phyloP scores from a whole-genome alignment of 2,888 invertebrate genomes.

The Pammene aurita region DNA sequence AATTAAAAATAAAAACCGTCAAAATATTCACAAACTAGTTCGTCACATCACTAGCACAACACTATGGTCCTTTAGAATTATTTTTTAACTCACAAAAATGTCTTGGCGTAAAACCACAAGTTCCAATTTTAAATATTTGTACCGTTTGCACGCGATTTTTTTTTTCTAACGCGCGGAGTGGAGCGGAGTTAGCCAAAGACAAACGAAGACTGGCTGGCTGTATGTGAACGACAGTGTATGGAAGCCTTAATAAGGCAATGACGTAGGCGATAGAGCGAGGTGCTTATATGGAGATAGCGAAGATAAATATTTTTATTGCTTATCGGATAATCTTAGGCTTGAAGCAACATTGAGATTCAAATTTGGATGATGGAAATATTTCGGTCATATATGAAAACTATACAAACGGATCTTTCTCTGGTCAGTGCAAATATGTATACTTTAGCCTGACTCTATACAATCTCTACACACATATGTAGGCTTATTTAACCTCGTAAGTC shows the following conservation, averaged over 20 bases:
- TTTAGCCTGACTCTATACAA: too few species aligned
- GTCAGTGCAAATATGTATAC: too few species aligned
- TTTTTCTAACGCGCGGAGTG: slow-evolving; percentile 57
- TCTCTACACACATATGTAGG: too few species aligned
- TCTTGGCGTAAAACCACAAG: background rate
- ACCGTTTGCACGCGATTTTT: slow-evolving; percentile 32
- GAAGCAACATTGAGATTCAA: slow-evolving; percentile 8
- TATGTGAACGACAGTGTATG: slow-evolving; percentile 32
- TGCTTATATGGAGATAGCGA: slow-evolving; percentile 34
- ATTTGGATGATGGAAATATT: slow-evolving; percentile 13
- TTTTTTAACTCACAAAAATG: too few species aligned
- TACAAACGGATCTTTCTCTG: background rate
- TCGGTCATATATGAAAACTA: too few species aligned
- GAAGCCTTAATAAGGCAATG: slow-evolving; percentile 51
- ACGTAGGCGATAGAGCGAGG: slow-evolving; percentile 25
- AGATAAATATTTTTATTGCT: slow-evolving; percentile 33
- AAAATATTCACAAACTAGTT: slow-evolving; percentile 23
- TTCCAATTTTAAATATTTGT: slow-evolving; percentile 33
- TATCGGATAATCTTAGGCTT: slow-evolving; percentile 27
- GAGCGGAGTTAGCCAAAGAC: slow-evolving; percentile 55
- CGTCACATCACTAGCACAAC: slow-evolving; percentile 37
- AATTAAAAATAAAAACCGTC: slow-evolving; percentile 27
- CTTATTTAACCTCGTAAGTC: too few species aligned
- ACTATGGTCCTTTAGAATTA: background rate
- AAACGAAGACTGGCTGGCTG: slow-evolving; percentile 63